These are phyloP conservation scores for Ceyx margarethae DNA, from an alignment of 2,113 vertebrate species.

Conservation along the genomic window DNA sequence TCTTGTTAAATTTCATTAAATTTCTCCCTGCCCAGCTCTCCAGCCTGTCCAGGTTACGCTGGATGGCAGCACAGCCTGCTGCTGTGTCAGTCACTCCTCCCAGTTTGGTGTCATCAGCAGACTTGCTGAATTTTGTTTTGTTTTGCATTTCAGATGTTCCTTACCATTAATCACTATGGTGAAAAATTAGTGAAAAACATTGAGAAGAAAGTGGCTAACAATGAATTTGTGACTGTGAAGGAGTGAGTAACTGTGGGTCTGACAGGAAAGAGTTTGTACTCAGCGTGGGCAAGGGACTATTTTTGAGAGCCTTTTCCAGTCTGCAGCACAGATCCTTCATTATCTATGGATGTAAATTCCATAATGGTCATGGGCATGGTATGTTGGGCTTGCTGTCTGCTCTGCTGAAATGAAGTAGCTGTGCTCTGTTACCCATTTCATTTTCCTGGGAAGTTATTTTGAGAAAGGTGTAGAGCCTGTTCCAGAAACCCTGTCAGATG, in stretches of 20 bases:
- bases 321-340: not conserved
- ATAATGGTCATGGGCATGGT: not conserved
- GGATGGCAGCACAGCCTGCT: too few relatives aligned
- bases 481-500: not conserved
- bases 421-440: not conserved
- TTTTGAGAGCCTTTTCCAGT: not conserved
- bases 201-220: slow-evolving; percentile 68
- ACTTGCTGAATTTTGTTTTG: not conserved
- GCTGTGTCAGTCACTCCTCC: too few relatives aligned
- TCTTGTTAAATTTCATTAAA: too few relatives aligned
- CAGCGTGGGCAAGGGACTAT: not conserved
- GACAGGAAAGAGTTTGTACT: not conserved
- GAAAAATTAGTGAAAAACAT: slow-evolving; percentile 72
- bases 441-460: not conserved
- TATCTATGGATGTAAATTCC: not conserved
- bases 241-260: slow-evolving; percentile 62
- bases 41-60: too few relatives aligned
- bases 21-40: too few relatives aligned
- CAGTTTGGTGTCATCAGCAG: too few relatives aligned
- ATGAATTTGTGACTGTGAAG: slow-evolving; percentile 38
- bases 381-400: not conserved
- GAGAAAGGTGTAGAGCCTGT: not conserved
- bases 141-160: slow-evolving; percentile 78
- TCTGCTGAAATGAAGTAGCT: not conserved
- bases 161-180: slow-evolving; percentile 74